phyloP scores from a whole-genome alignment of 1,140 invertebrate species.

The Caerostris extrusa region DNA sequence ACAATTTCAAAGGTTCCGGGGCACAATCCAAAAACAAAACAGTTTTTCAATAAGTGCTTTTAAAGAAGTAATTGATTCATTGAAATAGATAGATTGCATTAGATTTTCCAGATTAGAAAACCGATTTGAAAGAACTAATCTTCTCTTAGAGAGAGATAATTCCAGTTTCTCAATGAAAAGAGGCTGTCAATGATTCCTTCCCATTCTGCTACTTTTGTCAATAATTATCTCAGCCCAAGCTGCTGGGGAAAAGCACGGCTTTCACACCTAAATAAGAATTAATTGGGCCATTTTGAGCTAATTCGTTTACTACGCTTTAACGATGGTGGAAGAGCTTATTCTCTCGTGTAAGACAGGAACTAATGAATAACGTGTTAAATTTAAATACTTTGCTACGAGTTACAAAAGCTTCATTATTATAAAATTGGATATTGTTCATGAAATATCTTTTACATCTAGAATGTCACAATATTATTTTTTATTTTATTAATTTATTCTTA shows the following conservation, averaged over 20 bases:
- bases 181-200: background rate
- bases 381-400: no score
- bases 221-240: background rate
- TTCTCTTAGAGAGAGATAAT: background rate
- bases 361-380: background rate
- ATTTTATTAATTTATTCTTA: no score
- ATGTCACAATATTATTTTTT: no score
- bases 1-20: background rate
- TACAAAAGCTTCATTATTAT: no score
- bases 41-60: background rate
- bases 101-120: background rate
- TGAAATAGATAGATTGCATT: background rate
- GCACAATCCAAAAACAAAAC: background rate
- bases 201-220: background rate
- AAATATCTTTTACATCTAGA: no score
- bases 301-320: background rate
- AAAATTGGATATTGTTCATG: no score
- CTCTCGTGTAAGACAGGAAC: background rate
- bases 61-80: background rate
- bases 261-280: slow-evolving; percentile 1
- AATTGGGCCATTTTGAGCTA: slow-evolving; percentile 2
- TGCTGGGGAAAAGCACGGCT: background rate
- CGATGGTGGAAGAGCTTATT: background rate
- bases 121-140: background rate
- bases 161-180: background rate